Base-by-base conservation (phyloP, 2,888 invertebrate genomes). In the Lycia hirtaria region DNA sequence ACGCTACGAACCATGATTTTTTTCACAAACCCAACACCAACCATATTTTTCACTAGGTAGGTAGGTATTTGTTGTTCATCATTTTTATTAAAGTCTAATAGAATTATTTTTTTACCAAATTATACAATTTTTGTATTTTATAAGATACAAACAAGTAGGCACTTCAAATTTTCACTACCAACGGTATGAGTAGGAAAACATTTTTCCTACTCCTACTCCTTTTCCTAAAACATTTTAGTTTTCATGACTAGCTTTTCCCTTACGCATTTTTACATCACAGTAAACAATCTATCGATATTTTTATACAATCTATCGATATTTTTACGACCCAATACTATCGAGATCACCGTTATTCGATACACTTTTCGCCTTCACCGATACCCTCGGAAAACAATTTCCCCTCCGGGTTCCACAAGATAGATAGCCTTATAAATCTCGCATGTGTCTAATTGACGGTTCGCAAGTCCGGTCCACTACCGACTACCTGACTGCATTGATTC, bases 381-480 rank as follows among this genome's bases (percentile, higher is more conserved):
- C 75, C 78, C 80, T 83, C 77, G 80, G 73, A 83, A 85, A 87
- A 85, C 85, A 84, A 84, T 87, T 84, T 85, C 81, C 81, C 72
- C 68, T 72, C 67, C 69, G 66, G 69, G 68, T 73, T 68, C 71
- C 68, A 78, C 78, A 86, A 89, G 88, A 90, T 82, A 80, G 81
- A 90, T 88, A 78, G 87, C 79, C 79, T 70, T 83, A 89, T 89
- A 90, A 89, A 90, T 89, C 88, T 87, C 77, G 78, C 75, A 77
- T 76, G 80, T 84, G 87, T 88, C 87, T 89, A 88, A 88, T 88
- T 88, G 90, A 88, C 87, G 85, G 85, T 73, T 76, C 76, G 78
- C 77, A 51, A 56, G 56, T 56, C 56, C 56, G 50, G 50, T 38
- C 37, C 81, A 78, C 81, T 78, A 77, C 76, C 70, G 68, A 64